phyloP scores from a whole-genome alignment of 2,113 vertebrate species.

The Nerophis lumbriciformis region DNA sequence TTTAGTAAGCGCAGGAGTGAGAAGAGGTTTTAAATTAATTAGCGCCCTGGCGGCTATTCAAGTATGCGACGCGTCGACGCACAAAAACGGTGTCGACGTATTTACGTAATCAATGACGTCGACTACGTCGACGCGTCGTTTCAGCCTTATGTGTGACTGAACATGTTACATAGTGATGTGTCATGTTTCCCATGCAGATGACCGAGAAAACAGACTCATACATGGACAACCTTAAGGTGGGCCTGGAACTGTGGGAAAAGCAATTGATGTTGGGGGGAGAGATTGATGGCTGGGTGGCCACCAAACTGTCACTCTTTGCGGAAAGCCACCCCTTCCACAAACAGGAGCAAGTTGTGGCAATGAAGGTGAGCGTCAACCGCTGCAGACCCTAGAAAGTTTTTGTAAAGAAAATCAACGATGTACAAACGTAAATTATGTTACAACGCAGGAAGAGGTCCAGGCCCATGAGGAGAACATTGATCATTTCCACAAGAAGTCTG shows the following conservation, averaged over 20 bases:
- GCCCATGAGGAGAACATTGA: constrained; percentile 76
- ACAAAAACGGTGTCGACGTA: too few relatives aligned
- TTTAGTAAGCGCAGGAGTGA: too few relatives aligned
- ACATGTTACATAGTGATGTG: neutral
- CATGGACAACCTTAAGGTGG: constrained; percentile 81
- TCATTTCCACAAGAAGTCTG: constrained; percentile 78
- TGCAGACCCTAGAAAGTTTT: neutral
- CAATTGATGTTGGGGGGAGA: constrained; percentile 76
- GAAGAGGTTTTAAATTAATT: too few relatives aligned
- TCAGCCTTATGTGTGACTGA: too few relatives aligned
- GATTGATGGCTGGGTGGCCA: constrained; percentile 74
- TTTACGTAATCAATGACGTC: too few relatives aligned
- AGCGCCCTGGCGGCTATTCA: too few relatives aligned
- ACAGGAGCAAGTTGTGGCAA: constrained; percentile 67
- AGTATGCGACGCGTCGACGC: too few relatives aligned
- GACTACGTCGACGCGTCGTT: too few relatives aligned
- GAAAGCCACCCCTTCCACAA: constrained; percentile 64
- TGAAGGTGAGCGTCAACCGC: constrained; percentile 69
- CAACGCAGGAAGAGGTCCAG: constrained; percentile 77
- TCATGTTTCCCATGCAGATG: constrained; percentile 65
- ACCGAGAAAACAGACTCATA: constrained; percentile 88
- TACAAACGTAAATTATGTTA: neutral
- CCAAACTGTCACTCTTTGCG: constrained; percentile 68
- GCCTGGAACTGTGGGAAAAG: constrained; percentile 88
- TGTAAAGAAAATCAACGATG: neutral